phyloP scores from a whole-genome alignment of 92 coral and sea anemone species.

The Epizoanthus fatuus region DNA sequence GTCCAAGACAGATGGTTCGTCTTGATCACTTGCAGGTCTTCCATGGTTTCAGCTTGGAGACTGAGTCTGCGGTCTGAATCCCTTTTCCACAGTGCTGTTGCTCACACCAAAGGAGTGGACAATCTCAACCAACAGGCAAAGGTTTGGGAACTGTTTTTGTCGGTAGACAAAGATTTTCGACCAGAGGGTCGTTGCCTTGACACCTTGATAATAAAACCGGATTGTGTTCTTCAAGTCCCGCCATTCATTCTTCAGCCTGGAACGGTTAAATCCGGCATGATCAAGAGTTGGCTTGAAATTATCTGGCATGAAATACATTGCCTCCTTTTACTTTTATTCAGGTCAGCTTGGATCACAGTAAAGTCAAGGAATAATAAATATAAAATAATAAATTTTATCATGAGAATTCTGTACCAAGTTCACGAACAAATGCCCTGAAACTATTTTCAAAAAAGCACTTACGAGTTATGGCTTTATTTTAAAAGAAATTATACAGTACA shows the following conservation, averaged over 20 bases:
- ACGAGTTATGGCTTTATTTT: too few relatives aligned
- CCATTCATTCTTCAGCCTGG: conserved; percentile 41
- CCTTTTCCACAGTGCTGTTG: conserved; percentile 37
- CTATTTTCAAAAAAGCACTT: too few relatives aligned
- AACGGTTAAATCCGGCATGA: conserved; percentile 20
- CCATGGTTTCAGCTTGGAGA: conserved; percentile 25
- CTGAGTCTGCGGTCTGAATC: conserved; percentile 41
- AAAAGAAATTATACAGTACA: background rate
- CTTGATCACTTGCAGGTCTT: conserved; percentile 14
- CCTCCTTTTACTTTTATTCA: too few relatives aligned
- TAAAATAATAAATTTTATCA: too few relatives aligned
- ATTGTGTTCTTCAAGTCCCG: conserved; percentile 24
- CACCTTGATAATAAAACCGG: conserved; percentile 14
- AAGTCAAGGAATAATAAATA: too few relatives aligned
- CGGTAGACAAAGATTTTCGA: conserved; percentile 21
- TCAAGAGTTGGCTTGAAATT: conserved; percentile 38
- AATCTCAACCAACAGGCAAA: conserved; percentile 29
- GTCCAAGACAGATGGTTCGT: conserved; percentile 18
- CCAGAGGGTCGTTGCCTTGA: conserved; percentile 29
- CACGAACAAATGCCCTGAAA: too few relatives aligned
- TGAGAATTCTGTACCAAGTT: too few relatives aligned
- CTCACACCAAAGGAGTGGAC: conserved; percentile 22
- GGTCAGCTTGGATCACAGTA: too few relatives aligned
- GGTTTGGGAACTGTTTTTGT: conserved; percentile 38
- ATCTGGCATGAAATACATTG: conserved; percentile 6